A percentile compares a stretch with the other conserved stretches of the same genome.
Conservation (phyloP, 1,140 invertebrate species). For the Potamilus streckersoni region DNA sequence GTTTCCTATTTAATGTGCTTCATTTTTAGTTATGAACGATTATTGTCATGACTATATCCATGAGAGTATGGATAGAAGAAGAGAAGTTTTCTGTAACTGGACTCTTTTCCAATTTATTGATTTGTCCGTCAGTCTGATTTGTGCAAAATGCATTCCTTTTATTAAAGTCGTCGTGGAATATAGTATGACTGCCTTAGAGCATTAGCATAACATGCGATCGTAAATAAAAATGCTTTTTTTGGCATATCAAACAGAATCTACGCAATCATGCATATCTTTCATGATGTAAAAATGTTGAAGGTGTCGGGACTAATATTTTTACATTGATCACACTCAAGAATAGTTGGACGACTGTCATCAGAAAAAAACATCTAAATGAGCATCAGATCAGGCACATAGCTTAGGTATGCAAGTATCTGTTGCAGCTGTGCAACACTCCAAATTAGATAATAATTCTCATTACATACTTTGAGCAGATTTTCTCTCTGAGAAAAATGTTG, state of each 20-base stretch:
- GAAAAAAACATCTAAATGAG: conserved; percentile 55
- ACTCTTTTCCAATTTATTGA: no score
- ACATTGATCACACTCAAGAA: conserved; percentile 59
- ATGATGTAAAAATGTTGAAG: conserved; percentile 52
- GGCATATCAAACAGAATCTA: conserved; percentile 65
- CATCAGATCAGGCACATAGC: conserved; percentile 59
- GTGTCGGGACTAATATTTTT: conserved; percentile 62
- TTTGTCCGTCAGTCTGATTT: no score
- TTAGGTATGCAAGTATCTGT: conserved; percentile 58
- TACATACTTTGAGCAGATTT: conserved; percentile 64
- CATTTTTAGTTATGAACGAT: no score
- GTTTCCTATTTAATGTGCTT: no score
- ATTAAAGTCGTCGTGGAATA: conserved; percentile 6
- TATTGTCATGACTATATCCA: no score
- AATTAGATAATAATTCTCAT: conserved; percentile 65
- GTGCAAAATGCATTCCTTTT: no score
- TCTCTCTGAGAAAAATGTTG: conserved; percentile 50
- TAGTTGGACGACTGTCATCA: conserved; percentile 36
- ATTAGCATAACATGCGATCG: conserved; percentile 43
- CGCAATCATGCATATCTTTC: conserved; percentile 54
- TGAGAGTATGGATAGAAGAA: no score
- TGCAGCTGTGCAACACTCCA: conserved; percentile 61
- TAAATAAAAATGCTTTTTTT: conserved; percentile 63
- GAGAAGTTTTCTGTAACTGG: no score
- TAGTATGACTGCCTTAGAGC: conserved; percentile 54